Evolutionary conservation across 2,113 vertebrate species (phyloP), one percentile per base, ranked within the genome.

Genomic region (Eurypyga helias): DNA sequence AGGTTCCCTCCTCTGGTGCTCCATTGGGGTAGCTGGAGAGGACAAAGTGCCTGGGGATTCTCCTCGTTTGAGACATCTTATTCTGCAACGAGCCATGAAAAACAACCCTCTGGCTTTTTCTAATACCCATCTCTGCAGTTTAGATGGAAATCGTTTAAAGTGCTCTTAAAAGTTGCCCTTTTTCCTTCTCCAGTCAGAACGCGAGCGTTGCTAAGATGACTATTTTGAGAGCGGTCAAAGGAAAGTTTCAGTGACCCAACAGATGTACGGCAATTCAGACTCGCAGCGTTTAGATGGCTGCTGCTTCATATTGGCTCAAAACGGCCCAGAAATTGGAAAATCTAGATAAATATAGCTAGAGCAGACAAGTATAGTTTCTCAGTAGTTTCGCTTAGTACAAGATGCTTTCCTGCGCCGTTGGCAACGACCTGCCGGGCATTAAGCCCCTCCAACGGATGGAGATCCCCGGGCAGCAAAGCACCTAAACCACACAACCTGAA

Each of bases 31-130:
- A 96, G 91, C 86, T 84, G 77, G 96, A 95, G 49, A 93, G 49
- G 48, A 96, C 49, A 36, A 95, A 87, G 31, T 70, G 87, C 52
- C 95, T 48, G 34, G 89, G 70, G 82, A 72, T 31, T 49, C 94
- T 87, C 49, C 97, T 86, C 2, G 20, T 76, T 31, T 93, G 96
- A 34, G 98, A 97, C 98, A 98, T 98, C 90, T 95, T 93, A 58
- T 48, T 89, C 94, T 98, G 92, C 67, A 96, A 76, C 5, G 17
- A 77, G 86, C 52, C 64, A 54, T 3, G 7, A 79, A 89, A 93
- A 43, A 91, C 31, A 92, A 60, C 20, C 52, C 60, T 15, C 6
- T 13, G 28, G 34, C 36, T 78, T 66, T 38, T 84, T 21, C 29
- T 41, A 48, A 34, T 10, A 8, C 13, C 11, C 7, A n/a, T 25